phyloP scores from a whole-genome alignment of 2,888 invertebrate species.

The Plutella xylostella region DNA sequence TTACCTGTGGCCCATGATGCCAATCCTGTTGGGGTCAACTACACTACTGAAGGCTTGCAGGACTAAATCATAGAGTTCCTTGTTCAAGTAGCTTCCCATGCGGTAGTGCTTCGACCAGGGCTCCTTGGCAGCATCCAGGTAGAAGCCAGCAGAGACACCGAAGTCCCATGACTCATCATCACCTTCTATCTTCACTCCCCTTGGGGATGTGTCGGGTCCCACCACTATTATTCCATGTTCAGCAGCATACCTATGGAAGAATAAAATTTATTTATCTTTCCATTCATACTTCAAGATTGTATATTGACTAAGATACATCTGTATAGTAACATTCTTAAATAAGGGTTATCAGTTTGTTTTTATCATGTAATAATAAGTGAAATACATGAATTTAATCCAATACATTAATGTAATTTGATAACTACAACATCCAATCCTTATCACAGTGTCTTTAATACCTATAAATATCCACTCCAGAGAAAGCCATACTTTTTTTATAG shows the following conservation, averaged over 20 bases:
- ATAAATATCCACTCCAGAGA: too few relatives aligned
- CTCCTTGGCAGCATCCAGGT: slow-evolving; percentile 90
- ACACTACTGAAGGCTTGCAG: slow-evolving; percentile 75
- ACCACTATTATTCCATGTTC: slow-evolving; percentile 89
- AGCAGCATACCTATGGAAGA: slow-evolving; percentile 75
- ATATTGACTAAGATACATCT: too few relatives aligned
- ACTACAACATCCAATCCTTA: too few relatives aligned
- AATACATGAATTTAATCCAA: too few relatives aligned
- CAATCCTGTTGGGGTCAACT: slow-evolving; percentile 69
- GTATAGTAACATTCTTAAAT: too few relatives aligned
- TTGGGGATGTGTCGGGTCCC: slow-evolving; percentile 96
- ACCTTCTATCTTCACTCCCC: slow-evolving; percentile 88
- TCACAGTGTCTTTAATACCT: too few relatives aligned
- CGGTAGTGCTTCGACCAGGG: slow-evolving; percentile 94
- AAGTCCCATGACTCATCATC: slow-evolving; percentile 95
- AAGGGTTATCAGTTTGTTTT: too few relatives aligned
- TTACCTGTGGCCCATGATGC: slow-evolving; percentile 86
- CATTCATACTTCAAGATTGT: too few relatives aligned
- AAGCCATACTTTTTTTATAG: too few relatives aligned
- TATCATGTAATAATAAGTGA: too few relatives aligned
- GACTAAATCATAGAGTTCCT: slow-evolving; percentile 83
- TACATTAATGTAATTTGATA: too few relatives aligned
- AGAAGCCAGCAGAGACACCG: slow-evolving; percentile 96
- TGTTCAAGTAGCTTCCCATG: slow-evolving; percentile 96
- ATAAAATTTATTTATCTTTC: not conserved